phyloP scores from a whole-genome alignment of 2,888 invertebrate species.

The Papilio demoleus region DNA sequence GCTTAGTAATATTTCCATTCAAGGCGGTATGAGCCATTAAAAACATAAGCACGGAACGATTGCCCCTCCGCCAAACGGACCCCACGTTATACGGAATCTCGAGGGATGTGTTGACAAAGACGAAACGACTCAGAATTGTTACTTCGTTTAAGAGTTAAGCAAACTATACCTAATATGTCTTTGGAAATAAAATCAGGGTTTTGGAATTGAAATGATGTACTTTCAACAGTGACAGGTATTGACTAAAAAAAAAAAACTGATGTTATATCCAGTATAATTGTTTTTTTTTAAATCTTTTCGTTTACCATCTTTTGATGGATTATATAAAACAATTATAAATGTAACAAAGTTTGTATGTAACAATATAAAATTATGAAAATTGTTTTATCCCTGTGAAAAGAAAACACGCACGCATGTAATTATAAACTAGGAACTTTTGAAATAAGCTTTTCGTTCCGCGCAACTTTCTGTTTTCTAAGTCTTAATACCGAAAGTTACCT shows the following conservation, averaged over 20 bases:
- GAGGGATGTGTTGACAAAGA: conserved; percentile 60
- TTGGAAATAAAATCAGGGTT: not conserved
- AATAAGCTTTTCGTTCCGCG: conserved; percentile 41
- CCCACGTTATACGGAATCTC: conserved; percentile 56
- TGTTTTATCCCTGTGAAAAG: conserved; percentile 22
- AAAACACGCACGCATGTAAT: conserved; percentile 42
- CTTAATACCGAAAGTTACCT: conserved; percentile 42
- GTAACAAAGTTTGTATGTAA: not conserved
- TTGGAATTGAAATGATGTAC: not conserved
- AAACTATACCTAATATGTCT: not conserved
- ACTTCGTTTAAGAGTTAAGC: conserved; percentile 38
- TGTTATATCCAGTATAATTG: not conserved
- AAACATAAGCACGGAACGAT: conserved; percentile 64
- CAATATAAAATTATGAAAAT: conserved; percentile 12
- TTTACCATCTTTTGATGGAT: not conserved
- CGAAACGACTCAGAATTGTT: conserved; percentile 50
- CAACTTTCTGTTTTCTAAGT: conserved; percentile 41
- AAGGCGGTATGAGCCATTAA: conserved; percentile 59
- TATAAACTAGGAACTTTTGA: conserved; percentile 41
- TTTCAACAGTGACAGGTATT: not conserved
- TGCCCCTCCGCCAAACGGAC: conserved; percentile 55
- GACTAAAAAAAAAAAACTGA: not conserved
- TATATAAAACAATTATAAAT: not conserved
- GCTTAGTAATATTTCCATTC: conserved; percentile 49
- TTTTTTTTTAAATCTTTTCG: not conserved